Conservation (phyloP, 1,140 invertebrate species). For the Trichonephila clavata region DNA sequence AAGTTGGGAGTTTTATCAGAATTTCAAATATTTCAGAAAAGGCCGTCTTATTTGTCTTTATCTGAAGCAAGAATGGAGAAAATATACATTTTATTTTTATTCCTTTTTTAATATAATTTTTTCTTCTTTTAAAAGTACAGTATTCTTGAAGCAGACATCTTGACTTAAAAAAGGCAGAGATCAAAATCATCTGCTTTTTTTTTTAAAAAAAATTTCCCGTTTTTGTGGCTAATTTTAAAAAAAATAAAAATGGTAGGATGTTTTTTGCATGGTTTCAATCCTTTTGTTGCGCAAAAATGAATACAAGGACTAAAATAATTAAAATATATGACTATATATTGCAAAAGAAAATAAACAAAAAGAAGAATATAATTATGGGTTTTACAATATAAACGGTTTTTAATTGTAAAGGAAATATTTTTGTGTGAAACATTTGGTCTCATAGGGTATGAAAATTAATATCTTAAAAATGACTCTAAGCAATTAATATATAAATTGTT, state of each 20-base stretch:
- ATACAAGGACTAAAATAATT: neutral
- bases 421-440: no score
- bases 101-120: neutral
- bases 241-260: neutral
- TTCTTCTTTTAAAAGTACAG: neutral
- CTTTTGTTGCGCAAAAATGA: neutral
- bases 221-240: neutral
- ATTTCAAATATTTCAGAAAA: neutral
- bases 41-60: neutral
- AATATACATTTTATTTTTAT: neutral
- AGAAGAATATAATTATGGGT: no score
- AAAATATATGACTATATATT: slow-evolving; percentile 9
- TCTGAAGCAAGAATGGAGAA: neutral
- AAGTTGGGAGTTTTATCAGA: neutral
- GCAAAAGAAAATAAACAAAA: no score
- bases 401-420: no score
- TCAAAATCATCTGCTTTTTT: neutral
- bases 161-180: slow-evolving; percentile 31
- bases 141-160: neutral
- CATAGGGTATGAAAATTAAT: no score
- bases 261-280: neutral
- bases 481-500: no score
- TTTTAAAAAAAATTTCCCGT: neutral
- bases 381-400: no score
- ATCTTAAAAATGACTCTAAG: no score